These are phyloP conservation scores for Phyto melanocephala DNA, from an alignment of 2,888 invertebrate species.

Conservation along the genomic window DNA sequence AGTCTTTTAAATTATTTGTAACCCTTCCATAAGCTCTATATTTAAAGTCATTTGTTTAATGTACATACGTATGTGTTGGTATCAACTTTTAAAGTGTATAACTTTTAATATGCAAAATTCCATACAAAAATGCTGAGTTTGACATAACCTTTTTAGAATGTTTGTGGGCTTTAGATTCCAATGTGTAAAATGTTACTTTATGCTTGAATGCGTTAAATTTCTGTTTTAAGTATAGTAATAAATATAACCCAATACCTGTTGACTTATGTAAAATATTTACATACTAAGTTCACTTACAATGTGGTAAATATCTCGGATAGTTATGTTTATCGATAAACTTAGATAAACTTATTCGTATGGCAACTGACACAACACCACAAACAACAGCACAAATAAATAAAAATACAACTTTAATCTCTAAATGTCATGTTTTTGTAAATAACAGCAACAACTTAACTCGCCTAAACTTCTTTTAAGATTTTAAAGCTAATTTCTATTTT, in stretches of 20 bases:
- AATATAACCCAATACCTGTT: conserved; percentile 42
- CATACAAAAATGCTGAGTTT: too few species aligned
- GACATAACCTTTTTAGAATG: too few species aligned
- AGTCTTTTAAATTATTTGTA: too few species aligned
- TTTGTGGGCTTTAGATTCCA: too few species aligned
- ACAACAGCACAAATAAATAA: background rate
- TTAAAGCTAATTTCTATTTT: conserved; percentile 29
- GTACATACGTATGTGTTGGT: too few species aligned
- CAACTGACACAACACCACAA: background rate
- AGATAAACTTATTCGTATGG: conserved; percentile 32
- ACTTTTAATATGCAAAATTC: too few species aligned
- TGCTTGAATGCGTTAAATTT: too few species aligned
- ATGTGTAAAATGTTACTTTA: too few species aligned
- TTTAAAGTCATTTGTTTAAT: too few species aligned
- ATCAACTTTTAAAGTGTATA: too few species aligned
- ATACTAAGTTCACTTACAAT: background rate
- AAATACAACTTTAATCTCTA: conserved; percentile 20
- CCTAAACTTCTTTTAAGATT: background rate
- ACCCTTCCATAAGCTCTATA: too few species aligned
- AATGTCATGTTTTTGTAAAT: conserved; percentile 60
- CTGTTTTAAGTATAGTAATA: background rate
- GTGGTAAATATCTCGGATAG: background rate
- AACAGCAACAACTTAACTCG: conserved; percentile 36
- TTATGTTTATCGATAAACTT: conserved; percentile 55
- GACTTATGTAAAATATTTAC: background rate